These are phyloP conservation scores for Pteronotus mesoamericanus DNA, from an alignment of 2,797 vertebrate species.

Conservation along the genomic window DNA sequence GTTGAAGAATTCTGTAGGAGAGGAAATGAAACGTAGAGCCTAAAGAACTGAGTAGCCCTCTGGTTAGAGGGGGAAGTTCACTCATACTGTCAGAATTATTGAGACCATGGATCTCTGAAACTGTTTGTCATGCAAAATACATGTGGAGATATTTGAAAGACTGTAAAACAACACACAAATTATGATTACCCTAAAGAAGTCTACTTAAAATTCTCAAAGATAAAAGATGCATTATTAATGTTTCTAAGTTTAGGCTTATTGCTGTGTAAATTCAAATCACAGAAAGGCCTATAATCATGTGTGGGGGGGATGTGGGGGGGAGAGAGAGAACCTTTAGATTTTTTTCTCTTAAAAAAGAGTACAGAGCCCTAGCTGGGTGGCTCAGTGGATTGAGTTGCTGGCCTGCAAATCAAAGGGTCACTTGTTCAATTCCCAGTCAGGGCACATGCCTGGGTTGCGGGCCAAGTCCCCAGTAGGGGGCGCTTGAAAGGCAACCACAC, in stretches of 20 bases:
- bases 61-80: neutral
- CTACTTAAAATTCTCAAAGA: neutral
- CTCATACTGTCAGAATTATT: neutral
- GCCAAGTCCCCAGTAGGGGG: too few relatives aligned
- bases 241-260: neutral
- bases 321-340: neutral
- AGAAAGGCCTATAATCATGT: neutral
- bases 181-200: neutral
- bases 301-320: neutral
- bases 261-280: neutral
- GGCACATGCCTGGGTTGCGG: too few relatives aligned
- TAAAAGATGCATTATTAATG: neutral
- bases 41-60: neutral
- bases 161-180: neutral
- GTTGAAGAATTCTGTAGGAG: neutral
- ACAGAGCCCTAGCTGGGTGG: too few relatives aligned
- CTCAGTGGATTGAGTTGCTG: too few relatives aligned
- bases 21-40: neutral
- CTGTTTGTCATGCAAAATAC: neutral
- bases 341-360: too few relatives aligned
- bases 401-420: too few relatives aligned
- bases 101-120: neutral
- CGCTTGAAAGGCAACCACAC: too few relatives aligned
- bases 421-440: too few relatives aligned
- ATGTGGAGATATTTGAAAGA: neutral